Evolutionary conservation across 2,797 vertebrate species (phyloP), one percentile per base, ranked within the genome.

Genomic region (Catostomus latipinnis): DNA sequence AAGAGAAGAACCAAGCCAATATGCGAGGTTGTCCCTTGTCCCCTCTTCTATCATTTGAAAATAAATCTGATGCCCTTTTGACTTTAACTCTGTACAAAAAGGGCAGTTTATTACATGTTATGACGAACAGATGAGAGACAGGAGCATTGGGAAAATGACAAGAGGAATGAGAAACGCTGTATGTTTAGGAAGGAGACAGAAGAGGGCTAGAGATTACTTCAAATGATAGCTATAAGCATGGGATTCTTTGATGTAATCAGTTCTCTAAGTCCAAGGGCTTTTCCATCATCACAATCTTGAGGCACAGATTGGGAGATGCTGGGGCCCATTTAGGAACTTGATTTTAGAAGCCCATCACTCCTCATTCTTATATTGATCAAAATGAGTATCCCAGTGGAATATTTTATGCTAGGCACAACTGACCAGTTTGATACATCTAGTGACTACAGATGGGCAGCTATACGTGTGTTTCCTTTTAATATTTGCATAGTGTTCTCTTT

Each of bases 61-160:
- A 93, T 89, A 87, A 92, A 94, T 90, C 90, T 88, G 92, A 89
- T 93, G 92, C 86, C 92, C 93, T 92, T 91, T 91, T 91, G 88
- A 91, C 92, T 92, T 86, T 68, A 89, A 84, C 88, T 91, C 89
- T 73, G 52, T 49, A 82, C 49, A 85, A 88, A 91, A 78, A 87
- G 88, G 91, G 83, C 90, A 85, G 92, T 94, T 94, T 90, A 92
- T 95, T 92, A 92, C 90, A 90, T 93, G 92, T 91, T 95, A 89
- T 93, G 93, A 93, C 91, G 92, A 92, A 88, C 48, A 90, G 92
- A 90, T 53, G 90, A 91, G 91, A 93, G 91, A 91, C 90, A 81
- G 86, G 80, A 90, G 87, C 92, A 89, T 90, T 86, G 68, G 87
- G 88, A 86, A 84, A 92, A 86, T 88, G 87, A 90, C 85, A 86